A percentile compares a stretch with the other conserved stretches of the same genome.
phyloP scores from a whole-genome alignment of 2,888 invertebrate genomes.

The Lumbricus terrestris region DNA sequence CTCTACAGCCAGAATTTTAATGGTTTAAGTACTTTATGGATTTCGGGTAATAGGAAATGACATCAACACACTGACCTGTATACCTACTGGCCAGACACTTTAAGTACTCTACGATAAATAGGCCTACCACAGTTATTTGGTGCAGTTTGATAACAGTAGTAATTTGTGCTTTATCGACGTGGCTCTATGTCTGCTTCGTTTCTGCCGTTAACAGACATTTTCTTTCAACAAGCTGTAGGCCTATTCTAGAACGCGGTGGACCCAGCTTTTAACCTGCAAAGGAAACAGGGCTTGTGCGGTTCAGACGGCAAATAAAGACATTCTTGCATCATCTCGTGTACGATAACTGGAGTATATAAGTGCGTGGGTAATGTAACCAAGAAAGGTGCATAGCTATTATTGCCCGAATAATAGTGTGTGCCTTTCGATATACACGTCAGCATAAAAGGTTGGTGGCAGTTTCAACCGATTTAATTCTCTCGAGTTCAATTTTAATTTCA shows the following conservation, averaged over 20 bases:
- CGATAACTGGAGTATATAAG: not conserved
- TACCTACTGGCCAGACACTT: too few species aligned
- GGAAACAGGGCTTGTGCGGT: not conserved
- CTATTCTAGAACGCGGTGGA: not conserved
- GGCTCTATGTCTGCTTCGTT: not conserved
- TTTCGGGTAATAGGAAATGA: not conserved
- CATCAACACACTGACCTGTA: too few species aligned
- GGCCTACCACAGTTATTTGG: too few species aligned
- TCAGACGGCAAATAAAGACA: not conserved
- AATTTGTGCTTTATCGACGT: too few species aligned
- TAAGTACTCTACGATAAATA: too few species aligned
- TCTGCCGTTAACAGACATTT: not conserved
- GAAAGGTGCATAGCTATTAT: not conserved
- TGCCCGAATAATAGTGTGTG: not conserved
- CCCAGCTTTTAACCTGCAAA: not conserved
- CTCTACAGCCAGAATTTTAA: not conserved
- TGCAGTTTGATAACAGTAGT: too few species aligned
- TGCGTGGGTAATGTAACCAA: not conserved
- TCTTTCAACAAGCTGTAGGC: not conserved
- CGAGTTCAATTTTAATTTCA: too few species aligned
- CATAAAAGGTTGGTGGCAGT: not conserved
- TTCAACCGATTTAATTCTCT: not conserved
- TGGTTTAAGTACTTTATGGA: not conserved
- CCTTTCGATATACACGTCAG: not conserved
- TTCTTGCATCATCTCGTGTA: not conserved